Percentiles rank a stretch among this genome's conserved stretches.
phyloP scores from a whole-genome alignment of 2,797 vertebrate genomes.

The Trematomus bernacchii region DNA sequence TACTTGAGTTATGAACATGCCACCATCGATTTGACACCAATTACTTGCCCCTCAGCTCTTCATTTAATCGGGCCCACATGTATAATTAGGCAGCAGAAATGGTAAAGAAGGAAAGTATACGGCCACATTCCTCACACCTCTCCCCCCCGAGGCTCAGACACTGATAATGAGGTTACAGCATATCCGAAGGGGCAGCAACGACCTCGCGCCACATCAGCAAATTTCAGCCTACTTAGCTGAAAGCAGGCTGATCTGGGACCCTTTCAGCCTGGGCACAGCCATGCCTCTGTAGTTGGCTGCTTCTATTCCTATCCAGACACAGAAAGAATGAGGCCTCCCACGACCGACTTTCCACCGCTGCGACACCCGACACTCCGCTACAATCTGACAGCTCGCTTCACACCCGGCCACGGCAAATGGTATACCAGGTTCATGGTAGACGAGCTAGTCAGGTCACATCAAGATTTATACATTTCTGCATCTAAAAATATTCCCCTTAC shows the following conservation, averaged over 20 bases:
- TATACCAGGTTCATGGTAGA: constrained; percentile 35
- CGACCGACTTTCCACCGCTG: constrained; percentile 57
- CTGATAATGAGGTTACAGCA: constrained; percentile 76
- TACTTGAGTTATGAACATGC: no score
- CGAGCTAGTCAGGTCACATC: constrained; percentile 22
- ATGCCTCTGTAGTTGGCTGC: constrained; percentile 32
- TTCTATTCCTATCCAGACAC: constrained; percentile 77
- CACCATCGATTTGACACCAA: background rate
- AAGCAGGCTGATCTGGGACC: constrained; percentile 58
- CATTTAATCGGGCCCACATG: background rate
- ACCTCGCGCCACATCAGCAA: constrained; percentile 56
- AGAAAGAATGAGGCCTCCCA: constrained; percentile 59
- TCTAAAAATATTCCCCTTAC: constrained; percentile 12
- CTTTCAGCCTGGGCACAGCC: constrained; percentile 40
- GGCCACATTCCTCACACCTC: constrained; percentile 53
- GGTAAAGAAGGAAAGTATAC: constrained; percentile 27
- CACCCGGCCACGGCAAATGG: constrained; percentile 42
- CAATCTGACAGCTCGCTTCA: constrained; percentile 74
- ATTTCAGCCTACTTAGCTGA: constrained; percentile 62
- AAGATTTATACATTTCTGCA: constrained; percentile 16
- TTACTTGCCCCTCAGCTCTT: background rate
- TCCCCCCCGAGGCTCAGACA: constrained; percentile 35
- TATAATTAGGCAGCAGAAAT: constrained; percentile 22
- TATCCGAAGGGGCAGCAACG: constrained; percentile 48
- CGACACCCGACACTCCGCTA: constrained; percentile 73